Evolutionary conservation across 2,797 vertebrate species (phyloP).

Genomic region (Betta splendens): DNA sequence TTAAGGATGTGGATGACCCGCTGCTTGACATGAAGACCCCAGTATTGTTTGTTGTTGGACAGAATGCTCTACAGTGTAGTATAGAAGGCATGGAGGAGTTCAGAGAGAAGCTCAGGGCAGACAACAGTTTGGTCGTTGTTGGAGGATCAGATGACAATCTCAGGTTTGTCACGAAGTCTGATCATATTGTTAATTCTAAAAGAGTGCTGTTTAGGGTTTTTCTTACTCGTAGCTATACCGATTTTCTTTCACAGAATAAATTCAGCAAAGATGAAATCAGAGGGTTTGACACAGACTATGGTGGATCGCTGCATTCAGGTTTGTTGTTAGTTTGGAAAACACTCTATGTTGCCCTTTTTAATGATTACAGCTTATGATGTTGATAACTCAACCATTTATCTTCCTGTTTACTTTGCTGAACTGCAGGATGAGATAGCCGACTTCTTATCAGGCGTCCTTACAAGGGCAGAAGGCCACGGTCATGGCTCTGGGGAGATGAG

Average conservation of each 20-base stretch:
- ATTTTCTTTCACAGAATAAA: slow-evolving; percentile 84
- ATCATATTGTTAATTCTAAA: background rate
- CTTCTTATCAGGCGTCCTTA: slow-evolving; percentile 92
- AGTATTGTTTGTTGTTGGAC: slow-evolving; percentile 94
- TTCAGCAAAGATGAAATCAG: slow-evolving; percentile 94
- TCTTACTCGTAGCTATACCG: background rate
- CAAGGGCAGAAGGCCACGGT: slow-evolving; percentile 85
- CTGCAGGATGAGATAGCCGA: slow-evolving; percentile 94
- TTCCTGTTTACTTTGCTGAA: slow-evolving; percentile 1
- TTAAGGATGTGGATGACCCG: slow-evolving; percentile 95
- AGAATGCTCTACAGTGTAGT: slow-evolving; percentile 93
- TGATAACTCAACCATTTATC: background rate
- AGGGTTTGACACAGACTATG: slow-evolving; percentile 97
- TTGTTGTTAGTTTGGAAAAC: slow-evolving; percentile 5
- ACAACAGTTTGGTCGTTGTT: slow-evolving; percentile 97
- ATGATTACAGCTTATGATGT: background rate
- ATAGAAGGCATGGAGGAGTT: slow-evolving; percentile 96
- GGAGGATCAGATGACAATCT: slow-evolving; percentile 97
- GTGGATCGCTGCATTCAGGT: slow-evolving; percentile 99
- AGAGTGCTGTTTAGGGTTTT: background rate
- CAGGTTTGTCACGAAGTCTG: slow-evolving; percentile 78
- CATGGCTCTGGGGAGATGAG: slow-evolving; percentile 88
- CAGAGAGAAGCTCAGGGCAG: slow-evolving; percentile 92
- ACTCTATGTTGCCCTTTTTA: background rate
- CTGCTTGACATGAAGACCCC: slow-evolving; percentile 98